Conservation (phyloP, 2,888 invertebrate species). For the Ennomos erosarius region DNA sequence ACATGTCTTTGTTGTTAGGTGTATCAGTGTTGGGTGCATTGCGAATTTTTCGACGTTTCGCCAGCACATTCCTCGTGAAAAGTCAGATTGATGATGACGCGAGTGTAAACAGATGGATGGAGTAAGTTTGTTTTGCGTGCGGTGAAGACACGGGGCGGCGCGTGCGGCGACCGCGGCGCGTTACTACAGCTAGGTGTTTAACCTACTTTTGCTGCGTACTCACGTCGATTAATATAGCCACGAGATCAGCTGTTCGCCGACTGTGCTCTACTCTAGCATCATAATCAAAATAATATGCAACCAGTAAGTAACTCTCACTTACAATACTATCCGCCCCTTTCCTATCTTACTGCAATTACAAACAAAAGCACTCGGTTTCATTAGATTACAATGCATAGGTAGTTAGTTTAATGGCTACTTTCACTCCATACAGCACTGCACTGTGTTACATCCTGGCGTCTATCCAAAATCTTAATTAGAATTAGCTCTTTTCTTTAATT, state of each 20-base stretch:
- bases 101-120: slow-evolving; percentile 74
- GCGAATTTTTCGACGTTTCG: slow-evolving; percentile 69
- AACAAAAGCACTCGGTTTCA: slow-evolving; percentile 36
- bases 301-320: slow-evolving; percentile 45
- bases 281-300: slow-evolving; percentile 46
- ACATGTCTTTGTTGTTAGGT: slow-evolving; percentile 81
- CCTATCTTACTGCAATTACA: slow-evolving; percentile 31
- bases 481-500: slow-evolving; percentile 63
- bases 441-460: slow-evolving; percentile 63
- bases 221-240: slow-evolving; percentile 80
- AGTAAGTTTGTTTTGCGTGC: slow-evolving; percentile 54
- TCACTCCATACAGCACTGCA: slow-evolving; percentile 51
- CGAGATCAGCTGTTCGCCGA: slow-evolving; percentile 79
- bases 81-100: slow-evolving; percentile 58
- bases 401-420: slow-evolving; percentile 55
- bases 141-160: slow-evolving; percentile 57
- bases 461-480: slow-evolving; percentile 72
- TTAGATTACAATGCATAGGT: slow-evolving; percentile 46
- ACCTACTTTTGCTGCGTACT: slow-evolving; percentile 80
- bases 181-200: slow-evolving; percentile 70
- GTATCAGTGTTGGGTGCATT: slow-evolving; percentile 54
- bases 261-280: slow-evolving; percentile 50
- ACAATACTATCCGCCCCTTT: slow-evolving; percentile 18
- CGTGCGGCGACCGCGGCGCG: slow-evolving; percentile 65
- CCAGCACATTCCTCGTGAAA: slow-evolving; percentile 62